A percentile compares a stretch with the other conserved stretches of the same genome.
phyloP scores from a whole-genome alignment of 1,140 invertebrate genomes.

The Phocides pigmalion region DNA sequence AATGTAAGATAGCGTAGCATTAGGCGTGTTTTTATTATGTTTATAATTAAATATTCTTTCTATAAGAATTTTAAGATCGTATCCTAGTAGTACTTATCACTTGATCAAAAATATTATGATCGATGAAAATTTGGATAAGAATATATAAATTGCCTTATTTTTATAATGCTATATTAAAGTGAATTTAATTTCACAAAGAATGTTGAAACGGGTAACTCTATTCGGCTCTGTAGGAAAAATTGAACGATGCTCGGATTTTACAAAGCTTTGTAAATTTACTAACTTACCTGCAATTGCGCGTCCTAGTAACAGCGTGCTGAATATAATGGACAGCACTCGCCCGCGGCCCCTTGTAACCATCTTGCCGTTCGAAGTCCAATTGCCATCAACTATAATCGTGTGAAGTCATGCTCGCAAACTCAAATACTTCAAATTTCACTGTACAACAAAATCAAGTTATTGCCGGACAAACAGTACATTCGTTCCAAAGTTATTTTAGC shows the following conservation, averaged over 20 bases:
- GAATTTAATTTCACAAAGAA: too few species aligned
- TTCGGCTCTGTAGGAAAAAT: background rate
- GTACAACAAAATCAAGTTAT: background rate
- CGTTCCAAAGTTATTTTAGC: background rate
- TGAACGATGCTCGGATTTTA: conserved; percentile 6
- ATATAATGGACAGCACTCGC: conserved; percentile 67
- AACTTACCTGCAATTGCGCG: conserved; percentile 72
- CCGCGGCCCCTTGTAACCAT: conserved; percentile 60
- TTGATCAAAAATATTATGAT: too few species aligned
- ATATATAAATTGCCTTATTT: too few species aligned
- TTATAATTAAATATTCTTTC: too few species aligned
- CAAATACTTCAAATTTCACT: conserved; percentile 16
- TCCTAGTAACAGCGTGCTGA: conserved; percentile 74
- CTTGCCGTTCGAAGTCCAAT: conserved; percentile 45
- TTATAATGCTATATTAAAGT: too few species aligned
- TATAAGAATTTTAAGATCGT: too few species aligned
- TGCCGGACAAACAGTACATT: background rate
- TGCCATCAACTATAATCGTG: conserved; percentile 32
- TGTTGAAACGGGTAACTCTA: background rate
- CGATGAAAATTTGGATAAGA: too few species aligned
- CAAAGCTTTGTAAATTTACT: conserved; percentile 18
- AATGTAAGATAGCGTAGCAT: too few species aligned
- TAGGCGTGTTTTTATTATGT: too few species aligned
- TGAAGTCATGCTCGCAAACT: conserved; percentile 18
- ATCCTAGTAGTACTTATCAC: too few species aligned